Conservation (phyloP, 2,888 invertebrate species). For the Capitulum mitella region DNA sequence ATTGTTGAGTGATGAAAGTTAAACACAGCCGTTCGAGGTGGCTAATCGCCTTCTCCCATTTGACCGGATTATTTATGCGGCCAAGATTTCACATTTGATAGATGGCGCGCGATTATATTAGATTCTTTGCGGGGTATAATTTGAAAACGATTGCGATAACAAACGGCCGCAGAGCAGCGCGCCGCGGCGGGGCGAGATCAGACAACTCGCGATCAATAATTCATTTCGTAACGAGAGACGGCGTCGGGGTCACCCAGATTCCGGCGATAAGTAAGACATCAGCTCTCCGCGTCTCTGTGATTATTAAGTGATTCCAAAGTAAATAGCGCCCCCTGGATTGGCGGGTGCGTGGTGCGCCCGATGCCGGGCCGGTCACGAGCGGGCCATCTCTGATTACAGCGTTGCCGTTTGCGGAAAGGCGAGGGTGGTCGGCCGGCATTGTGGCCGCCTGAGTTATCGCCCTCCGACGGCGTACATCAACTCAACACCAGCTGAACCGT, state of each 20-base stretch:
- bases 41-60: background rate
- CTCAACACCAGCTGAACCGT: background rate
- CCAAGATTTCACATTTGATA: conserved; percentile 13
- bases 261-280: background rate
- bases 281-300: background rate
- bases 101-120: conserved; percentile 5
- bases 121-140: conserved; percentile 3
- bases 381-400: conserved; percentile 11
- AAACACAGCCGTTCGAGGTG: background rate
- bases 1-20: background rate
- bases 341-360: background rate
- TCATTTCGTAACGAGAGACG: conserved; percentile 15
- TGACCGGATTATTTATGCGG: background rate
- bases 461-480: background rate
- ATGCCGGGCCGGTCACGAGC: background rate
- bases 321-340: background rate
- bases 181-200: background rate
- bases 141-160: conserved; percentile 19
- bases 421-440: background rate
- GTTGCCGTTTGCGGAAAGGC: conserved; percentile 12
- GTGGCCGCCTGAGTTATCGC: background rate
- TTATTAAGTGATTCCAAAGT: conserved; percentile 18
- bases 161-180: background rate
- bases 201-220: background rate
- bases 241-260: background rate